These are phyloP conservation scores for Saturnia japonica DNA, from an alignment of 2,888 invertebrate genomes.

Conservation along the genomic window DNA sequence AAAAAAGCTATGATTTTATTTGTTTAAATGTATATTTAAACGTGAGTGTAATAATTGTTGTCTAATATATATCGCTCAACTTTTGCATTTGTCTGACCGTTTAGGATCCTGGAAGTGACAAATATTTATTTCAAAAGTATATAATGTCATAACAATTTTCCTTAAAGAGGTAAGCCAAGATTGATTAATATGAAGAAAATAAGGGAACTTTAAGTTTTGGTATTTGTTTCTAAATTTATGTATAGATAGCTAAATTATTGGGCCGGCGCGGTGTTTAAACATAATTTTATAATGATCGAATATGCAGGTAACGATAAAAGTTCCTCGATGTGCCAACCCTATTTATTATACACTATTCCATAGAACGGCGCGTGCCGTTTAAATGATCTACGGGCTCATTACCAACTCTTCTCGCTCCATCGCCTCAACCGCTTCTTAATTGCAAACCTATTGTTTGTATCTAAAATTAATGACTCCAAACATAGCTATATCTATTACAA, in stretches of 20 bases:
- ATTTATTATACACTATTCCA: conserved; percentile 36
- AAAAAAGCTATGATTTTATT: background rate
- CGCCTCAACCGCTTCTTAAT: conserved; percentile 30
- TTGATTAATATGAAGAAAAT: background rate
- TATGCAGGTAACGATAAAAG: background rate
- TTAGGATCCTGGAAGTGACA: background rate
- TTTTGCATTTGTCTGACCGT: background rate
- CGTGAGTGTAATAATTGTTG: background rate
- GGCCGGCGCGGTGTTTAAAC: background rate
- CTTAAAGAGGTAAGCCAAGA: background rate
- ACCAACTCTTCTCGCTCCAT: conserved; percentile 38
- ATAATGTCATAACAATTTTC: background rate
- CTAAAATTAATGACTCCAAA: conserved; percentile 44
- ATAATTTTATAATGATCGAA: background rate
- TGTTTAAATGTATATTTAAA: background rate
- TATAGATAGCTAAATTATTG: background rate
- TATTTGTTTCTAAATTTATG: background rate
- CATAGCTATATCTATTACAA: conserved; percentile 9
- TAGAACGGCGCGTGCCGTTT: conserved; percentile 58
- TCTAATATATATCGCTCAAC: background rate
- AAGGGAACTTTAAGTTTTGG: background rate
- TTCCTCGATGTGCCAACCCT: conserved; percentile 32
- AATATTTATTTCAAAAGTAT: background rate
- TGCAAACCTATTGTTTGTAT: conserved; percentile 50
- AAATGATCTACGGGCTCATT: conserved; percentile 61